Base-by-base conservation (phyloP, 2,113 vertebrate genomes). In the Pterophyllum scalare region DNA sequence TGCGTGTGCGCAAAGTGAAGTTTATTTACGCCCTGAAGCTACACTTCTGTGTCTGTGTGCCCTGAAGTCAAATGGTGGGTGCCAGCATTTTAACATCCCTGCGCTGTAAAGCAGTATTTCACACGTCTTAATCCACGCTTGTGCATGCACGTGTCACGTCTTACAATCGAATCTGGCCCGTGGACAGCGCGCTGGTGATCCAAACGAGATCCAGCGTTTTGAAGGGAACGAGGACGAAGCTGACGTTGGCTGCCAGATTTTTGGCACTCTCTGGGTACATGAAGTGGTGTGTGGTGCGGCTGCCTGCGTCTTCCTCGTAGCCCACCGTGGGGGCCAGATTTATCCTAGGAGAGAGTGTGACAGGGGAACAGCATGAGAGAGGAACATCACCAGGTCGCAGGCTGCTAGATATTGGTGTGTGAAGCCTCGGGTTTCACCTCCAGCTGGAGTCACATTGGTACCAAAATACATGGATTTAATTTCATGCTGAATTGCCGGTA, bases 241-340 rank as follows among this genome's bases (percentile, higher is more conserved):
- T 99, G 94, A 99, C 96, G 0, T 99, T 99, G 94, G 97, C 94
- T 0, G 97, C 97, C 88, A 99, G 96, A 92, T 99, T 99, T 94
- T 97, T 99, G 95, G 98, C 98, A 93, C 98, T 99, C 95, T 99
- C 98, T 0, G 98, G 98, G 93, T 99, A 99, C 98, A 99, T 99
- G 96, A 99, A 99, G 93, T 99, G 98, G 88, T 99, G 98, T 0
- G 98, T 99, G 82, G 98, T 99, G 75, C 92, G 96, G 89, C 97
- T 90, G 13, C 98, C 98, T 7, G 97, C 98, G 1, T 99, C 98
- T 0, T 96, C 96, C 88, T 99, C 98, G 40, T 97, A 99, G 87
- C 98, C 98, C 89, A 98, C 96, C 0, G 98, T 99, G 38, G 98
- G 98, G 0, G 98, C 98, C 95, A 99, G 97, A 94, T 99, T 99